Conservation (phyloP, 2,888 invertebrate genomes). For the Parasteatoda lunata region DNA sequence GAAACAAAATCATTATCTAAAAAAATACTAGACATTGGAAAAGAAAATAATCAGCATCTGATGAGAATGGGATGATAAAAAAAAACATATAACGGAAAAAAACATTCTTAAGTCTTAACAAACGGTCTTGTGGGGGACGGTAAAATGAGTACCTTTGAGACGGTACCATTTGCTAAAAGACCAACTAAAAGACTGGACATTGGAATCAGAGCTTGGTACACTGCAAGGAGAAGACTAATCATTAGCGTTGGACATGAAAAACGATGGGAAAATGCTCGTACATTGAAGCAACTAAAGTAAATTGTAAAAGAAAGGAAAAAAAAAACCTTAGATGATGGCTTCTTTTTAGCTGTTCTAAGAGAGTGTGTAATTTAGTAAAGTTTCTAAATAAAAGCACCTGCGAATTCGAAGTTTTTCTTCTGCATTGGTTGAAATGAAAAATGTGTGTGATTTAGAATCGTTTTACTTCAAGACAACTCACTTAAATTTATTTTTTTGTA, state of each 20-base stretch:
- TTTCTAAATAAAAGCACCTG: slow-evolving; percentile 41
- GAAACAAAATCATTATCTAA: slow-evolving; percentile 35
- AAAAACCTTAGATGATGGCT: slow-evolving; percentile 37
- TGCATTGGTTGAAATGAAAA: neutral
- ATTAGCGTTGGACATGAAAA: slow-evolving; percentile 57
- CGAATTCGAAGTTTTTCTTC: neutral
- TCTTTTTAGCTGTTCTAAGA: slow-evolving; percentile 31
- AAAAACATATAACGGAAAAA: slow-evolving; percentile 6
- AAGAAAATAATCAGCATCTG: slow-evolving; percentile 9
- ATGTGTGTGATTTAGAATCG: neutral
- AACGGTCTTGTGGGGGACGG: slow-evolving; percentile 13
- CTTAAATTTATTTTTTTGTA: no score
- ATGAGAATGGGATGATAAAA: slow-evolving; percentile 3
- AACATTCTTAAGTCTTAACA: slow-evolving; percentile 44
- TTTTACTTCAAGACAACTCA: no score
- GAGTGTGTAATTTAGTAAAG: slow-evolving; percentile 56
- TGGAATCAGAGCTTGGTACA: slow-evolving; percentile 20
- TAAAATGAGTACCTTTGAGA: slow-evolving; percentile 60
- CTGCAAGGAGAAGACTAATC: slow-evolving; percentile 29
- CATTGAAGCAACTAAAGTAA: slow-evolving; percentile 25
- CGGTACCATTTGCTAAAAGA: slow-evolving; percentile 63
- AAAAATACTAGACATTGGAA: slow-evolving; percentile 38
- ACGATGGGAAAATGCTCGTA: slow-evolving; percentile 52
- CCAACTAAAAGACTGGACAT: slow-evolving; percentile 34
- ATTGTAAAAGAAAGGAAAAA: slow-evolving; percentile 13